Base-by-base conservation (phyloP, 2,888 invertebrate genomes). In the Strigamia crassipes region DNA sequence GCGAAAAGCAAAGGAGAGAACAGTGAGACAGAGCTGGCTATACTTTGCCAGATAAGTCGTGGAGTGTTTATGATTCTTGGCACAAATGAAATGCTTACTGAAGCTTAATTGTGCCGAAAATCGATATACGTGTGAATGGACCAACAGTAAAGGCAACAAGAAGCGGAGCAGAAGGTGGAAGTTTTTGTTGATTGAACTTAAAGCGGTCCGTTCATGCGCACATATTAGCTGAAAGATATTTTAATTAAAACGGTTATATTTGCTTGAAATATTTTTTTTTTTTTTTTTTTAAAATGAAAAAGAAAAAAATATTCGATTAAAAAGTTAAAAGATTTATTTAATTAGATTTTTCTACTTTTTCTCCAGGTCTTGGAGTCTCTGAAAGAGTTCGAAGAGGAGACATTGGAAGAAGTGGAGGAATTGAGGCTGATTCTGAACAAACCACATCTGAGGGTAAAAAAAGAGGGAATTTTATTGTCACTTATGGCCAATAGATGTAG, bases 391-490 rank as follows among this genome's bases (percentile, higher is more conserved):
- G 84, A 86, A 23, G 84, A 85, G 31, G 85, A 86, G 81, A 84
- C 85, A 79, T 90, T 89, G 42, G 87, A 90, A 83, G 90, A 90
- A 83, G 88, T 89, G 81, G 88, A 90, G 84, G 90, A 90, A 84
- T 87, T 90, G 82, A 86, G 88, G 83, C 88, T 89, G 83, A 87
- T 90, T 83, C 87, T 91, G 82, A 88, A 87, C 82, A 87, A 88
- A 83, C 89, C 90, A 34, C 89, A 90, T 86, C 86, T 91, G 84
- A 89, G 90, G 90, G 91, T 91, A 87, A 89, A 88, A 89, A 88
- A 78, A 38, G 31, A 51, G 18, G 6, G 18, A 3, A 18, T 51
- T 51, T 51, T 51, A 51, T 51, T 51, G 15, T 51, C 51, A 51
- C 51, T 51, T 51, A 18, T 18, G 51, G 51, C 51, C 51, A 51